Percentiles rank a stretch among this genome's conserved stretches.
These are phyloP conservation scores for Sycobia sp. DNA, from an alignment of 1,140 invertebrate species.

Conservation along the genomic window DNA sequence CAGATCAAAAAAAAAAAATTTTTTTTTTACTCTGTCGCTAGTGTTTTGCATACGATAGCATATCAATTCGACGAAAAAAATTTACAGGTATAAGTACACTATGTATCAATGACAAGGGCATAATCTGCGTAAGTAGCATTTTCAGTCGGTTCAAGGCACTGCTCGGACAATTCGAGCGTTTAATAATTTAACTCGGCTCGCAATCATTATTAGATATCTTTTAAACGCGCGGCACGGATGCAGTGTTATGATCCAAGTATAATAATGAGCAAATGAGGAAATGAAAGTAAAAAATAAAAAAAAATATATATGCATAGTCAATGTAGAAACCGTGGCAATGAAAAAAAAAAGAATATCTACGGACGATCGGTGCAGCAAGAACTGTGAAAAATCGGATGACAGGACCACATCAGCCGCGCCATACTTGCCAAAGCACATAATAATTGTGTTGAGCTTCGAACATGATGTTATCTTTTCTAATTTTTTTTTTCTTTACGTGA, in stretches of 20 bases:
- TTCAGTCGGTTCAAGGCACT: too few relatives aligned
- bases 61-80: too few relatives aligned
- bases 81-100: too few relatives aligned
- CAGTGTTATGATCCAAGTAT: too few relatives aligned
- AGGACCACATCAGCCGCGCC: constrained; percentile 59
- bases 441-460: constrained; percentile 43
- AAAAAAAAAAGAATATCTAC: constrained; percentile 1
- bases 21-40: too few relatives aligned
- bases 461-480: constrained; percentile 21
- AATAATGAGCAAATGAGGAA: not conserved
- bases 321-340: not conserved
- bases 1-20: constrained; percentile 7
- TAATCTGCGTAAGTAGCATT: too few relatives aligned
- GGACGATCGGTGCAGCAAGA: not conserved
- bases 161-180: too few relatives aligned
- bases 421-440: constrained; percentile 62
- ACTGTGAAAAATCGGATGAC: constrained; percentile 51
- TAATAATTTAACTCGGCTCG: too few relatives aligned
- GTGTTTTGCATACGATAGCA: too few relatives aligned
- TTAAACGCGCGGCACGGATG: too few relatives aligned
- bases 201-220: too few relatives aligned
- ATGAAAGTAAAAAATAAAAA: constrained; percentile 5
- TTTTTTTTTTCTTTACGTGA: not conserved
- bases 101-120: too few relatives aligned
- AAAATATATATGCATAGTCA: constrained; percentile 14